phyloP scores from a whole-genome alignment of 2,888 invertebrate genomes.

The Aspidapion aeneum region DNA sequence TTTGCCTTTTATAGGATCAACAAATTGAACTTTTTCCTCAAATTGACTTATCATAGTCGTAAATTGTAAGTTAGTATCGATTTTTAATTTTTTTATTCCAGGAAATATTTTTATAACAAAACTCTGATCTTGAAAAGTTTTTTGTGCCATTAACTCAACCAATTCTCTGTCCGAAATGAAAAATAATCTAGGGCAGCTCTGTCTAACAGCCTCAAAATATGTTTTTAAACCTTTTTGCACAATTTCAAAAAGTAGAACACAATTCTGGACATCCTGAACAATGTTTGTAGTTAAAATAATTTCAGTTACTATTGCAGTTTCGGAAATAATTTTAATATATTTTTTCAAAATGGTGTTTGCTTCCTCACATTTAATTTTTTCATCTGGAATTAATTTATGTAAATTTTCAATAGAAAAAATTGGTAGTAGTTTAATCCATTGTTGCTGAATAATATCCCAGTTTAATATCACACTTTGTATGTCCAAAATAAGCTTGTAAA shows the following conservation, averaged over 20 bases:
- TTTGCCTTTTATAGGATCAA: constrained; percentile 58
- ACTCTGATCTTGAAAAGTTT: constrained; percentile 44
- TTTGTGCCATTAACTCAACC: constrained; percentile 78
- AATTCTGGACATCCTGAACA: constrained; percentile 61
- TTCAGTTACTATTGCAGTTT: constrained; percentile 58
- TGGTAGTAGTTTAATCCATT: constrained; percentile 77
- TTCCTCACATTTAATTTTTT: constrained; percentile 38
- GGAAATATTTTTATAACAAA: constrained; percentile 80
- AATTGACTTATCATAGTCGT: constrained; percentile 68
- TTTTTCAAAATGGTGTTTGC: constrained; percentile 30
- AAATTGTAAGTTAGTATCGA: constrained; percentile 63
- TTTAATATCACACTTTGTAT: constrained; percentile 67
- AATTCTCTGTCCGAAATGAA: constrained; percentile 86
- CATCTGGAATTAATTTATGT: constrained; percentile 45
- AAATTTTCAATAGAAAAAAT: constrained; percentile 80
- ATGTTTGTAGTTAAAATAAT: constrained; percentile 60
- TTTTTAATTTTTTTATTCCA: constrained; percentile 67
- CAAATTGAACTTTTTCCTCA: constrained; percentile 64
- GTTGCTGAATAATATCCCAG: constrained; percentile 76
- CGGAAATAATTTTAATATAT: constrained; percentile 43
- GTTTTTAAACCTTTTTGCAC: constrained; percentile 74
- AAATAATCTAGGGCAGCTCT: constrained; percentile 80
- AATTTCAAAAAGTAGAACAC: constrained; percentile 64
- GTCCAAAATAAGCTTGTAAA: constrained; percentile 66
- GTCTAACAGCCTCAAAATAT: constrained; percentile 75